A percentile compares a stretch with the other conserved stretches of the same genome.
Conservation (phyloP, 2,113 vertebrate species). For the Muntiacus muntjak region DNA sequence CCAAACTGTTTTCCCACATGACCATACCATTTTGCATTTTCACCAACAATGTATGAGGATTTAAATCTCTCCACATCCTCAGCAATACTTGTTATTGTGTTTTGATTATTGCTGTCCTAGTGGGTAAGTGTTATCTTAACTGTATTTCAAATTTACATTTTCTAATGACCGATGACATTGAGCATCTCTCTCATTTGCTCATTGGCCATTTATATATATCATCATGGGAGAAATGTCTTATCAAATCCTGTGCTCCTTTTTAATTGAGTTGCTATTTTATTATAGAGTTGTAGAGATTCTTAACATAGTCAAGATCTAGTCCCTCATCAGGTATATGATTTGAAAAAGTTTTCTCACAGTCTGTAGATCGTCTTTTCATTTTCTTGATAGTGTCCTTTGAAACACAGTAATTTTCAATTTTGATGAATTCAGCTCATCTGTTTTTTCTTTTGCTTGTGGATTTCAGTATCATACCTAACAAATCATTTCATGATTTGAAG, state of each 20-base stretch:
- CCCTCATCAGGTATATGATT: not conserved
- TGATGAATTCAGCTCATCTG: not conserved
- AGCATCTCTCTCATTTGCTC: not conserved
- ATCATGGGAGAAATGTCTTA: not conserved
- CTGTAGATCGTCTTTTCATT: not conserved
- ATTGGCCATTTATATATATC: not conserved
- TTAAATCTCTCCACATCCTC: not conserved
- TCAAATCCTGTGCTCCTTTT: not conserved
- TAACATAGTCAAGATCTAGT: not conserved
- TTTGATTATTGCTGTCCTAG: not conserved
- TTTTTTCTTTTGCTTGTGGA: not conserved
- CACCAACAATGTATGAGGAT: not conserved
- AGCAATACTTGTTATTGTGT: not conserved
- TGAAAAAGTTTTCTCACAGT: not conserved
- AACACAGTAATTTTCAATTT: not conserved
- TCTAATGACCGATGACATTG: not conserved
- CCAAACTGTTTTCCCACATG: not conserved
- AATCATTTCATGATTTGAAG: not conserved
- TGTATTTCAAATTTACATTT: not conserved
- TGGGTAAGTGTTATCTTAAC: not conserved
- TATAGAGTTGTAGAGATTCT: not conserved
- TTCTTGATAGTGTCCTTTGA: not conserved
- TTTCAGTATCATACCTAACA: not conserved
- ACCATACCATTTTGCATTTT: not conserved
- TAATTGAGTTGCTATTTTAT: not conserved